phyloP scores from a whole-genome alignment of 2,113 vertebrate species.

The Odontesthes bonariensis region DNA sequence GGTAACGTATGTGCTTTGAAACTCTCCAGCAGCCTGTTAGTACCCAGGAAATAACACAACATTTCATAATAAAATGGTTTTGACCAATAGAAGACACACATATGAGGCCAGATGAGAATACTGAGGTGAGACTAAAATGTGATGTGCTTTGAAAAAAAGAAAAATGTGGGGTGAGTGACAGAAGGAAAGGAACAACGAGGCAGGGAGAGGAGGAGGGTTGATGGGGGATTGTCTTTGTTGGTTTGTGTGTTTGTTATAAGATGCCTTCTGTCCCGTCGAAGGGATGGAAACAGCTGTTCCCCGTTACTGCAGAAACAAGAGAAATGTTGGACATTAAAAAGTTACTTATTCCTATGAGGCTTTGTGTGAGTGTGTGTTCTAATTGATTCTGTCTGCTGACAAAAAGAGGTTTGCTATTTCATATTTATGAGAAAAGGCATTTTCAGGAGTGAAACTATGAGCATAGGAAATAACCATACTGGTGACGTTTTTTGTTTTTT shows the following conservation, averaged over 20 bases:
- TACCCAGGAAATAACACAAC: not conserved
- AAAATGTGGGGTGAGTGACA: not conserved
- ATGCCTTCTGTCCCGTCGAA: conserved; percentile 65
- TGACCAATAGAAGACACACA: conserved; percentile 6
- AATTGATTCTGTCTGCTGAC: conserved; percentile 36
- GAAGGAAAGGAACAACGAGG: conserved; percentile 20
- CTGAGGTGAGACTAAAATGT: conserved; percentile 3
- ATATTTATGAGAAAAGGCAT: conserved; percentile 49
- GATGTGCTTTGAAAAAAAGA: conserved; percentile 1
- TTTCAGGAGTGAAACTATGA: conserved; percentile 16
- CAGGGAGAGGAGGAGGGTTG: conserved; percentile 16
- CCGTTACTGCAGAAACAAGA: conserved; percentile 77
- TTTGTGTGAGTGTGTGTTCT: conserved; percentile 43
- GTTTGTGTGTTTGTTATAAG: conserved; percentile 77
- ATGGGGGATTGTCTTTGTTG: conserved; percentile 63
- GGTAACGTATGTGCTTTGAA: not conserved
- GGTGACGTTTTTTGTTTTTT: not conserved
- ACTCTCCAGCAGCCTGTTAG: not conserved
- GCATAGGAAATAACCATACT: conserved; percentile 27
- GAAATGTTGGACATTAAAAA: conserved; percentile 83
- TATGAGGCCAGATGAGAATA: conserved; percentile 18
- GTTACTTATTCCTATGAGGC: conserved; percentile 73
- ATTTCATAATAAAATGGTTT: conserved; percentile 12
- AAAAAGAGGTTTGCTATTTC: conserved; percentile 25
- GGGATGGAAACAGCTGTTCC: conserved; percentile 68